Percentiles rank a stretch among this genome's conserved stretches.
Evolutionary conservation across 2,888 invertebrate genomes (phyloP).

Genomic region (Neria commutata): DNA sequence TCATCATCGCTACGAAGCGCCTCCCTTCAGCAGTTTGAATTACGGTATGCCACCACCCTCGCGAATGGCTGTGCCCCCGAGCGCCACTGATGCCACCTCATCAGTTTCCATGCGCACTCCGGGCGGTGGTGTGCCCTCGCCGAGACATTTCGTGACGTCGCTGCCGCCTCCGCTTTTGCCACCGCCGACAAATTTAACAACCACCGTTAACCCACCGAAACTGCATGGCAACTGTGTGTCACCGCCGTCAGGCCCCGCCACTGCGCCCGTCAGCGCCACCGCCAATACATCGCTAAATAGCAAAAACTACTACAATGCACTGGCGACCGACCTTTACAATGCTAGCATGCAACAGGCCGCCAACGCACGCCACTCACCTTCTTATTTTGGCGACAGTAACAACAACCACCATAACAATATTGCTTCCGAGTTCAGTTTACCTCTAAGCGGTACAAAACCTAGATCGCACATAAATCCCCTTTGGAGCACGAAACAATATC

Average conservation of each 20-base stretch:
- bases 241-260: constrained; percentile 35
- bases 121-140: constrained; percentile 21
- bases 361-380: constrained; percentile 17
- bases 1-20: constrained; percentile 25
- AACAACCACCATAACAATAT: constrained; percentile 26
- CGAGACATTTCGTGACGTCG: constrained; percentile 21
- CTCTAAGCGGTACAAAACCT: constrained; percentile 9
- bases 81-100: constrained; percentile 6
- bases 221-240: constrained; percentile 29
- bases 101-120: constrained; percentile 27
- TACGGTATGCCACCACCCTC: constrained; percentile 27
- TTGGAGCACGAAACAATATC: neutral
- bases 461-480: constrained; percentile 17
- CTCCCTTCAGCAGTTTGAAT: constrained; percentile 17
- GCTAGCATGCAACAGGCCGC: constrained; percentile 16
- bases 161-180: constrained; percentile 27
- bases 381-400: constrained; percentile 31
- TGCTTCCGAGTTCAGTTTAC: constrained; percentile 18
- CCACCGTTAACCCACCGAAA: constrained; percentile 50
- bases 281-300: constrained; percentile 20
- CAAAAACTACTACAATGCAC: constrained; percentile 29
- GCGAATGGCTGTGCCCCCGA: neutral
- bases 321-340: constrained; percentile 41
- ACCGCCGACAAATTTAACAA: constrained; percentile 26
- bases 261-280: too few species aligned